phyloP scores from a whole-genome alignment of 1,140 invertebrate genomes.

The Drosophila parabipectinata region DNA sequence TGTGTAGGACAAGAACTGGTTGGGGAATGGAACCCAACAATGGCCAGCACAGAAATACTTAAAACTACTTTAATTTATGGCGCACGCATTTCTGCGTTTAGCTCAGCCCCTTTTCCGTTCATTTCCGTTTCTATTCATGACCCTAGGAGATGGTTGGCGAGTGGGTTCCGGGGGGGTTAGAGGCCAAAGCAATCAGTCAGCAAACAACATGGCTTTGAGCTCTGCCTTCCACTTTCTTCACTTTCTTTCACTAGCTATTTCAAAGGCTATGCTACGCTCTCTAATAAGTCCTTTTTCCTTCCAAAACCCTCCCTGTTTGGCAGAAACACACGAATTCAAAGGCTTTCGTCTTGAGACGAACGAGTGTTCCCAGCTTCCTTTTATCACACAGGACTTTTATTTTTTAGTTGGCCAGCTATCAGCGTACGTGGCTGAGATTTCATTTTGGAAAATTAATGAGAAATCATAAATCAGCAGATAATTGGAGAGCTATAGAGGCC shows the following conservation, averaged over 20 bases:
- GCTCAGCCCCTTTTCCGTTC: constrained; percentile 44
- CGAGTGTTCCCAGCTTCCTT: constrained; percentile 14
- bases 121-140: constrained; percentile 46
- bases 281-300: constrained; percentile 30
- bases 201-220: constrained; percentile 61
- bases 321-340: constrained; percentile 35
- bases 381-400: constrained; percentile 12
- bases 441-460: constrained; percentile 46
- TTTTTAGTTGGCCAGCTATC: constrained; percentile 15
- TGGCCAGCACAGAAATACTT: constrained; percentile 52
- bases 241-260: constrained; percentile 23
- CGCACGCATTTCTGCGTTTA: constrained; percentile 77
- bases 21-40: constrained; percentile 17
- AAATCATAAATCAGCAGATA: constrained; percentile 61
- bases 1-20: constrained; percentile 15
- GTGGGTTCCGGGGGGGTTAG: neutral
- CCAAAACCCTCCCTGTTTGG: neutral
- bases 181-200: constrained; percentile 75
- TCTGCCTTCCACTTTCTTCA: constrained; percentile 31
- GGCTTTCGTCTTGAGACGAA: constrained; percentile 37
- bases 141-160: constrained; percentile 10
- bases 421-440: constrained; percentile 42
- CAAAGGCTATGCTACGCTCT: constrained; percentile 27
- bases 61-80: constrained; percentile 82
- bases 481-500: constrained; percentile 24